Conservation (phyloP, 37 sponge, comb jelly and placozoan genomes). For the Halichondria panicea region DNA sequence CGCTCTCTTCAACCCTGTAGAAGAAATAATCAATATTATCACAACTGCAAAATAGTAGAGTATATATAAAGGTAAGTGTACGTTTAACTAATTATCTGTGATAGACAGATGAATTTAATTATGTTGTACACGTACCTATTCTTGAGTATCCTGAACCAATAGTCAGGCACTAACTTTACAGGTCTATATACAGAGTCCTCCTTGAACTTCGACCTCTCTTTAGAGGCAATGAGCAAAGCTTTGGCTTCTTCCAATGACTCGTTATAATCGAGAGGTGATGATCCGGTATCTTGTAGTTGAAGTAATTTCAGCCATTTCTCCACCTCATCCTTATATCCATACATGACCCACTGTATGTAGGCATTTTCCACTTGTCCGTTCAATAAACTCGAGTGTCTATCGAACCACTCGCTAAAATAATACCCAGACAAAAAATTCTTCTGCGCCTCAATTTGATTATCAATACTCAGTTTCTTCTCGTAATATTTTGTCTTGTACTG, state of each 20-base stretch:
- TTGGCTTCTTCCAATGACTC: conserved; percentile 14
- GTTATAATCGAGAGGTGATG: no score
- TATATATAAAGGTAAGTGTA: no score
- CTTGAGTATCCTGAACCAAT: conserved; percentile 21
- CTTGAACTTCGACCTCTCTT: not conserved
- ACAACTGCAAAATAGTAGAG: not conserved
- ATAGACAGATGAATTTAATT: no score
- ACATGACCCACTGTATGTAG: conserved; percentile 46
- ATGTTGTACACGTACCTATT: conserved; percentile 11
- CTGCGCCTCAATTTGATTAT: not conserved
- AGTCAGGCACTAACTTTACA: conserved; percentile 27
- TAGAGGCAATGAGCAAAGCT: conserved; percentile 21
- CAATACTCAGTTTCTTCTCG: conserved; percentile 4
- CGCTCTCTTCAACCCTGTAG: conserved; percentile 10
- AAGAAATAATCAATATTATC: not conserved
- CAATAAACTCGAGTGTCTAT: not conserved
- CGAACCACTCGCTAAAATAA: conserved; percentile 31
- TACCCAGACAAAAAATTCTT: not conserved
- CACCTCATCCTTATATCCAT: conserved; percentile 32
- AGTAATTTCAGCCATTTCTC: conserved; percentile 17
- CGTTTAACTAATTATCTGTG: no score
- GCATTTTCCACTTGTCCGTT: conserved; percentile 3
- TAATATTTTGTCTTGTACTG: conserved; percentile 37
- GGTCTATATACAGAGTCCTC: conserved; percentile 21
- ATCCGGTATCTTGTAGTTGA: conserved; percentile 7